Evolutionary conservation across 2,888 invertebrate genomes (phyloP).

Genomic region (Hirtodrosophila confusa): DNA sequence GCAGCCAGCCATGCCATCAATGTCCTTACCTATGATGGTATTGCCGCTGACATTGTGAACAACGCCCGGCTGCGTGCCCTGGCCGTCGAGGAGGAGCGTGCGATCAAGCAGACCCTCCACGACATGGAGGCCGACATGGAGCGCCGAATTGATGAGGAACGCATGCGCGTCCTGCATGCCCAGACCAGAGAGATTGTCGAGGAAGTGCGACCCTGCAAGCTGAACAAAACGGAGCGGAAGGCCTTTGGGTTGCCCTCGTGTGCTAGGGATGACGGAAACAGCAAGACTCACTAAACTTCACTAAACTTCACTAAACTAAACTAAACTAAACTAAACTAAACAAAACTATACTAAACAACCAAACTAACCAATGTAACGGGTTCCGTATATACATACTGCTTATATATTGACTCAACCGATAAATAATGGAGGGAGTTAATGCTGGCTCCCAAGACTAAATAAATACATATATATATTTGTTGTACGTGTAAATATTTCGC

Average conservation of each 20-base stretch:
- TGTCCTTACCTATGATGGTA: conserved; percentile 7
- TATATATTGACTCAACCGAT: no score
- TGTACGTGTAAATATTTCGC: no score
- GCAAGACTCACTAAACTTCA: no score
- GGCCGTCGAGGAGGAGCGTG: conserved; percentile 39
- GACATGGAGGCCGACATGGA: conserved; percentile 54
- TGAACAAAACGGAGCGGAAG: conserved; percentile 33
- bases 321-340: no score
- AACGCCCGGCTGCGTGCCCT: conserved; percentile 18
- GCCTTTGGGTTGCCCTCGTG: conserved; percentile 36
- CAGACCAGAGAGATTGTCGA: conserved; percentile 40
- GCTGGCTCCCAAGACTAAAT: no score
- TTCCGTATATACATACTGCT: no score
- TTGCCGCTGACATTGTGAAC: conserved; percentile 26
- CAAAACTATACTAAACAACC: no score
- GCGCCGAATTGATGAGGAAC: conserved; percentile 45
- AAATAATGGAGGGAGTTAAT: no score
- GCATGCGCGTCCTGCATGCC: conserved; percentile 50
- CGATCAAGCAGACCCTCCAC: conserved; percentile 21
- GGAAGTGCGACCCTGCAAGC: conserved; percentile 43
- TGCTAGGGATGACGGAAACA: no score
- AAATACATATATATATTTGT: no score
- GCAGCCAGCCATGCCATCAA: conserved; percentile 10
- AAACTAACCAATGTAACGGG: no score
- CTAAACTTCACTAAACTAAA: no score